These are phyloP conservation scores for Siniperca undulata DNA, from an alignment of 2,797 vertebrate species.

Conservation along the genomic window DNA sequence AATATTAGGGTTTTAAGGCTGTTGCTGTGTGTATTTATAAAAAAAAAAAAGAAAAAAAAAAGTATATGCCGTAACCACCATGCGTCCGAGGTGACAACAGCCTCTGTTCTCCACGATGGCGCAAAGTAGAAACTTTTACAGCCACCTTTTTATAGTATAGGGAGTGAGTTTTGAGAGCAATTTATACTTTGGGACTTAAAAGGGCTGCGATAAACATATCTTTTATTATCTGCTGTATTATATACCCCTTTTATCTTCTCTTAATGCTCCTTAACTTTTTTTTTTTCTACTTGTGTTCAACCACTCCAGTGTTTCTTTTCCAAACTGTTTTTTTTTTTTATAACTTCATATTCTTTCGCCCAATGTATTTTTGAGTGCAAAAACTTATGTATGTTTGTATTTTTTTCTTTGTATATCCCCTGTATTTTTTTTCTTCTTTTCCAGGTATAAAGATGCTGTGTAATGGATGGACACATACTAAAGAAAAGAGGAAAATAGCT, in stretches of 20 bases:
- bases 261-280: not conserved
- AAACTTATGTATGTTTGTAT: not conserved
- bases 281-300: not conserved
- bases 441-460: conserved; percentile 73
- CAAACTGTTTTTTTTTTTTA: not conserved
- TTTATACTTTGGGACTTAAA: not conserved
- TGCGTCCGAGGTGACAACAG: not conserved
- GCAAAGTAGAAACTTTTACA: not conserved
- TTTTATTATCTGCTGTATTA: not conserved
- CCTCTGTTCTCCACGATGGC: not conserved
- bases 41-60: not conserved
- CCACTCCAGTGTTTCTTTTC: not conserved
- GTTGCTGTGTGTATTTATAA: too few relatives aligned
- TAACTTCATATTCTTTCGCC: not conserved
- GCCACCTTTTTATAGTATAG: not conserved
- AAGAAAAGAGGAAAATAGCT: conserved; percentile 28
- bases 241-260: not conserved
- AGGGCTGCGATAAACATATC: not conserved
- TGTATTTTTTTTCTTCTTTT: conserved; percentile 24
- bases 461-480: conserved; percentile 14
- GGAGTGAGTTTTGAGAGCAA: not conserved
- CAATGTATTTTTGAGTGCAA: not conserved
- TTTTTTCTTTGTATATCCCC: conserved; percentile 28
- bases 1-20: not conserved
- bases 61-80: not conserved